phyloP scores from a whole-genome alignment of 2,113 vertebrate species.

The Clinocottus analis region DNA sequence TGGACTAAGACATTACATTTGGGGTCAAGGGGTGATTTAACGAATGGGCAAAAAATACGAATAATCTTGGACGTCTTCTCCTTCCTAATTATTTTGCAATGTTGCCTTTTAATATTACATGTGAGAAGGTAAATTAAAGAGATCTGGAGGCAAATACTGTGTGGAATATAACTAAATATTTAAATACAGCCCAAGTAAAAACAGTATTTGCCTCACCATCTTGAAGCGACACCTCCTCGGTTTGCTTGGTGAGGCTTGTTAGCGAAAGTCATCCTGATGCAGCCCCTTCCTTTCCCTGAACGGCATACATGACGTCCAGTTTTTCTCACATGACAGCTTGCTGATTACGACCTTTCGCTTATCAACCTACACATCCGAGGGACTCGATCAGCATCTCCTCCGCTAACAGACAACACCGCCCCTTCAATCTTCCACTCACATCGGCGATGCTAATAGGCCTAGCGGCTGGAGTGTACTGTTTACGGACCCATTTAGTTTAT shows the following conservation, averaged over 20 bases:
- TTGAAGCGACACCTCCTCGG: neutral
- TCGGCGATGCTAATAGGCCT: conserved; percentile 59
- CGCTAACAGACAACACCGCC: conserved; percentile 33
- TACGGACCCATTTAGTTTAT: conserved; percentile 26
- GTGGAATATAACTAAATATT: too few relatives aligned
- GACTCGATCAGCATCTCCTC: conserved; percentile 25
- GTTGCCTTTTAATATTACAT: neutral
- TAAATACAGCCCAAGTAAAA: neutral
- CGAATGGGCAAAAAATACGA: neutral
- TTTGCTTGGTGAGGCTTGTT: neutral
- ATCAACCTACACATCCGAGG: conserved; percentile 49
- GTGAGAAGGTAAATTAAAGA: neutral
- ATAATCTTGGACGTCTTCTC: neutral
- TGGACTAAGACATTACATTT: neutral
- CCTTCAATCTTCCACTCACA: conserved; percentile 49
- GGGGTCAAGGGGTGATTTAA: neutral
- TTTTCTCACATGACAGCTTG: conserved; percentile 54
- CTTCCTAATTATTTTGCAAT: neutral
- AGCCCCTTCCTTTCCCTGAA: neutral
- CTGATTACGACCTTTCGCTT: conserved; percentile 66
- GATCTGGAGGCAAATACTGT: neutral
- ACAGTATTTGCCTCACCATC: neutral
- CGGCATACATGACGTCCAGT: conserved; percentile 10
- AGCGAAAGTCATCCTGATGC: conserved; percentile 2
- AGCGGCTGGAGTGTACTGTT: conserved; percentile 3